Evolutionary conservation across 2,113 vertebrate genomes (phyloP).

Genomic region (Eudyptes chrysolophus): DNA sequence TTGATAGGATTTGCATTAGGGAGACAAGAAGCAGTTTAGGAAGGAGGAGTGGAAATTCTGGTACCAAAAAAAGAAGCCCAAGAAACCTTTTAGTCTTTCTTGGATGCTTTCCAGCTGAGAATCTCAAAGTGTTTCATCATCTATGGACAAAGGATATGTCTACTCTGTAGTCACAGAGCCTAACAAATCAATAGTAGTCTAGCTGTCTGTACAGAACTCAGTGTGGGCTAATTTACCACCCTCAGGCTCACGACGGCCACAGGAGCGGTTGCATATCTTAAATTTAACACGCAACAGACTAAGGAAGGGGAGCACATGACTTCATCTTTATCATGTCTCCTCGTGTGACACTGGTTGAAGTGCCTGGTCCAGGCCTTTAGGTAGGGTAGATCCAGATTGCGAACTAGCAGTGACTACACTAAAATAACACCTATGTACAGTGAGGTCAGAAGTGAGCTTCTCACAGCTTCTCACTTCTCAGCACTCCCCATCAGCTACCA

Average conservation of each 20-base stretch:
- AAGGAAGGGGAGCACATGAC: not conserved
- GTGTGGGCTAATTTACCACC: not conserved
- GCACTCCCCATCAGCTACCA: not conserved
- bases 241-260: not conserved
- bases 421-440: not conserved
- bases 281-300: not conserved
- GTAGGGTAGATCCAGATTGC: not conserved
- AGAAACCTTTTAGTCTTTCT: slow-evolving; percentile 30
- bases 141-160: not conserved
- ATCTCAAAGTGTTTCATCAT: not conserved
- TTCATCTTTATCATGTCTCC: not conserved
- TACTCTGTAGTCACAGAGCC: not conserved
- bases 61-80: not conserved
- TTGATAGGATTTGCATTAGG: slow-evolving; percentile 43
- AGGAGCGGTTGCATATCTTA: not conserved
- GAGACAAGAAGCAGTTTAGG: not conserved
- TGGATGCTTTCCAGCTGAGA: slow-evolving; percentile 24
- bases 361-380: not conserved
- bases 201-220: not conserved
- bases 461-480: not conserved
- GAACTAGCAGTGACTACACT: not conserved
- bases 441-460: not conserved
- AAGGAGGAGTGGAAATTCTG: slow-evolving; percentile 2
- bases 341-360: fast-evolving
- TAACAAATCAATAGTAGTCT: not conserved